These are phyloP conservation scores for Pyrgus malvae DNA, from an alignment of 2,888 invertebrate genomes.

Conservation along the genomic window DNA sequence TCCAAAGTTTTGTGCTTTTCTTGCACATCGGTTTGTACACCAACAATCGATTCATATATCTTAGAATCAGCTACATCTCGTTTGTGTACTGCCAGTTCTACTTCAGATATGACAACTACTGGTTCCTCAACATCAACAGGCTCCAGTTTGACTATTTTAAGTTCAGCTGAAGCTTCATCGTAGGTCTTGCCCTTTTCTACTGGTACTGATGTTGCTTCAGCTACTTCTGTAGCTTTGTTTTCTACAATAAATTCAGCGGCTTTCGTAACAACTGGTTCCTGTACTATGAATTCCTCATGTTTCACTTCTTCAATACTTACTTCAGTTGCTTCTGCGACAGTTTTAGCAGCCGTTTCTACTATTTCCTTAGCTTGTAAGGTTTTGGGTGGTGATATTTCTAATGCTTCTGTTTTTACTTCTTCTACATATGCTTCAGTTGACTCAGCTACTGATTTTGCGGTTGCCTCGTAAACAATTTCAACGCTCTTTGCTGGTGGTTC, in stretches of 20 bases:
- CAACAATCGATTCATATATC: constrained; percentile 23
- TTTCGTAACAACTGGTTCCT: constrained; percentile 24
- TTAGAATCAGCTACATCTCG: constrained; percentile 19
- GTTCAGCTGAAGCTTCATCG: constrained; percentile 42
- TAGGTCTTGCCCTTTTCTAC: constrained; percentile 30
- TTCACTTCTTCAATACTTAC: constrained; percentile 30
- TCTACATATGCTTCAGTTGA: constrained; percentile 36
- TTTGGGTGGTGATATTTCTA: constrained; percentile 27
- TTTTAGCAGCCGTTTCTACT: constrained; percentile 26
- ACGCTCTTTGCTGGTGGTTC: constrained; percentile 35
- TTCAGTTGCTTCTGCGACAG: constrained; percentile 31
- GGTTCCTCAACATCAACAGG: constrained; percentile 22
- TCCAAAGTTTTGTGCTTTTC: constrained; percentile 9
- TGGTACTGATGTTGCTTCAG: constrained; percentile 30
- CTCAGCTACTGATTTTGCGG: constrained; percentile 30
- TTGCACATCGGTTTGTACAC: constrained; percentile 31
- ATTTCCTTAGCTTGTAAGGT: constrained; percentile 26
- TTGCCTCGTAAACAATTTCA: constrained; percentile 31
- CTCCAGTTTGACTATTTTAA: constrained; percentile 46
- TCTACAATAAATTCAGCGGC: constrained; percentile 34
- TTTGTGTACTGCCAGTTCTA: constrained; percentile 16
- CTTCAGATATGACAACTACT: constrained; percentile 16
- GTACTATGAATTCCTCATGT: constrained; percentile 26
- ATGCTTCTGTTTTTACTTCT: constrained; percentile 35
- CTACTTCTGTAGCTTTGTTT: constrained; percentile 33